Evolutionary conservation across 2,888 invertebrate genomes (phyloP), one percentile per base, ranked within the genome.

Genomic region (Cosmia pyralina): DNA sequence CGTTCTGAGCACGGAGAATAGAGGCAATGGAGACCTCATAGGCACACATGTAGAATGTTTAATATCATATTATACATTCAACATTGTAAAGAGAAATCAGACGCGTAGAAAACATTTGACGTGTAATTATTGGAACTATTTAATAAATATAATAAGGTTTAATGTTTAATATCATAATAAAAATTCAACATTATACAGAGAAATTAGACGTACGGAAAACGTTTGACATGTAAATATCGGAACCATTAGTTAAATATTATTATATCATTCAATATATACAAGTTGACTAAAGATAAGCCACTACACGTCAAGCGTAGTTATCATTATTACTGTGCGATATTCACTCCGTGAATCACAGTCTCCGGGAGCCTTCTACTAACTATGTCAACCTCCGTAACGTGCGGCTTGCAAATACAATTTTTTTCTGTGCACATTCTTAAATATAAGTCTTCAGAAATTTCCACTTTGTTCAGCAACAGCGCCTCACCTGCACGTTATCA

Each of bases 11-110:
- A 41, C 15, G 15, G 72, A 81, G 38, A 46, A 53, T 5, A 1
- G 1, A 34, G 8, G 19, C 4, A 65, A 53, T 68, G 76, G 50
- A 79, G 65, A 71, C 53, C 38, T 69, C 13, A 55, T 8, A n/a
- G 2, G 38, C 15, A 8, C 11, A 19, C 13, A 19, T 22, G 22
- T 46, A 22, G 17, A 28, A 44, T 22, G 1, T 28, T 28, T 46
- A 13, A 19, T 62, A 7, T 7, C 4, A 44, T 17, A 3, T 60
- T 10, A 44, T 11, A 17, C 4, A 28, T 62, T 22, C 1, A 19
- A 17, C 3, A 41, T 22, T 41, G 15, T 7, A 62, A 22, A 11
- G 17, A 44, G 10, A 60, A 41, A 41, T 60, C 1, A n/a, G 4
- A 59, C 38, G 22, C 4, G 15, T 17, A 8, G 15, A 41, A 60